These are phyloP conservation scores for Sus cebifrons DNA, from an alignment of 2,797 vertebrate genomes.

Conservation along the genomic window DNA sequence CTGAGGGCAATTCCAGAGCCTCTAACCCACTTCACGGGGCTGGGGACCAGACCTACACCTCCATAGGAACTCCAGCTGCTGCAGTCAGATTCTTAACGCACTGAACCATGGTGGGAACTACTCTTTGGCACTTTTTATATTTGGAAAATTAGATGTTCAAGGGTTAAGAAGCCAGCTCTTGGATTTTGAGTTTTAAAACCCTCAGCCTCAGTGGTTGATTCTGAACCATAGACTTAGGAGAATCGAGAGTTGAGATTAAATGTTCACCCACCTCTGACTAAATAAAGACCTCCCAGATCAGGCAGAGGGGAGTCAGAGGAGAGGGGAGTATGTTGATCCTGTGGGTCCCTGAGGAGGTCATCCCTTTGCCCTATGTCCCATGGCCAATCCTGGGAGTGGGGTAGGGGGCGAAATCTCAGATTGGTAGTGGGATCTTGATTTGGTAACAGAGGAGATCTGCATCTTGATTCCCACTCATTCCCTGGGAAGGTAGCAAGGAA, in stretches of 20 bases:
- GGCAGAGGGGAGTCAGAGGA: neutral
- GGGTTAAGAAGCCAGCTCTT: conserved; percentile 4
- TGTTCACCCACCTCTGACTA: neutral
- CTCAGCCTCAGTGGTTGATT: neutral
- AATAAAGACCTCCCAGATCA: neutral
- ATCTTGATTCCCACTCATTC: neutral
- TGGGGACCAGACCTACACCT: no score
- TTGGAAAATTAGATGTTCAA: neutral
- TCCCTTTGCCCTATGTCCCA: neutral
- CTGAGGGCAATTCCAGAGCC: no score
- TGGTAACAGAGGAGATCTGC: neutral
- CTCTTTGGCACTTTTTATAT: conserved; percentile 16
- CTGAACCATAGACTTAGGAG: neutral
- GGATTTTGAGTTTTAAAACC: conserved; percentile 52
- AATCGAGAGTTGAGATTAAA: neutral
- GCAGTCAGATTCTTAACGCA: no score
- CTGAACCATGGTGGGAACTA: neutral
- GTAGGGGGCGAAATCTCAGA: neutral
- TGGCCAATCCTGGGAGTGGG: neutral
- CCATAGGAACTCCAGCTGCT: no score
- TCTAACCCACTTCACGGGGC: no score
- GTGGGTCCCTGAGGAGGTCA: neutral
- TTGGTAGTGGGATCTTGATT: neutral
- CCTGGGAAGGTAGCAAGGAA: neutral
- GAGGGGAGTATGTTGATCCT: neutral